Evolutionary conservation across 1,140 invertebrate genomes (phyloP).

Genomic region (Vollenhovia emeryi): DNA sequence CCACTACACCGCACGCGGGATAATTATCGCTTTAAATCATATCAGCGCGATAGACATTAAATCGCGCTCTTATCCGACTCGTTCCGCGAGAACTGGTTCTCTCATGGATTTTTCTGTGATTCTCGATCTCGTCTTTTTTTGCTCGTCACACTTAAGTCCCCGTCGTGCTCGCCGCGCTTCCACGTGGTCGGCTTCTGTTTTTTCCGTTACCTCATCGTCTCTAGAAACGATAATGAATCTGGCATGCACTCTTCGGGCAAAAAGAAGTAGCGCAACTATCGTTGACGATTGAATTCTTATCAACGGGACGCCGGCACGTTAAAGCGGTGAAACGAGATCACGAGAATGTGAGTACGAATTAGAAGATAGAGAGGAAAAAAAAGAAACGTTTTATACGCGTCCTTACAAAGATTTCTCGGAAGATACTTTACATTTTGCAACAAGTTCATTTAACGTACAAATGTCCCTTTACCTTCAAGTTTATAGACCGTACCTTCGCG

Average conservation of each 20-base stretch:
- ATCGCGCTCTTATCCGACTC: constrained; percentile 18
- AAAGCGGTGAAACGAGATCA: background rate
- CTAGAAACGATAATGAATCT: constrained; percentile 42
- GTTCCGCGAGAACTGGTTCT: constrained; percentile 56
- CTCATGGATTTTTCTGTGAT: constrained; percentile 37
- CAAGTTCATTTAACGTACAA: background rate
- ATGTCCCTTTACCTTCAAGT: background rate
- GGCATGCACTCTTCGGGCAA: constrained; percentile 25
- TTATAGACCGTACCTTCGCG: background rate
- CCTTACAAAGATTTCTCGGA: background rate
- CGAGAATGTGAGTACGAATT: background rate
- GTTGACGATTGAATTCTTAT: constrained; percentile 46
- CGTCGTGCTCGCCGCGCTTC: background rate
- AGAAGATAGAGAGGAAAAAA: background rate
- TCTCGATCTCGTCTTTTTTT: constrained; percentile 36
- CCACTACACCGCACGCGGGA: background rate
- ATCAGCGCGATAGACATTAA: constrained; percentile 47
- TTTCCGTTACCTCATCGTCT: background rate
- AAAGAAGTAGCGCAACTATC: constrained; percentile 11
- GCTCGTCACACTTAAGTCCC: constrained; percentile 5
- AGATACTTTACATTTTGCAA: background rate
- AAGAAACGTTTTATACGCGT: too few species aligned
- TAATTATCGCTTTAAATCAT: constrained; percentile 65
- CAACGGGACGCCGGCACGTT: background rate
- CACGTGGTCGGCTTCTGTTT: background rate